Evolutionary conservation across 2,888 invertebrate species (phyloP).

Genomic region (Alitta virens): DNA sequence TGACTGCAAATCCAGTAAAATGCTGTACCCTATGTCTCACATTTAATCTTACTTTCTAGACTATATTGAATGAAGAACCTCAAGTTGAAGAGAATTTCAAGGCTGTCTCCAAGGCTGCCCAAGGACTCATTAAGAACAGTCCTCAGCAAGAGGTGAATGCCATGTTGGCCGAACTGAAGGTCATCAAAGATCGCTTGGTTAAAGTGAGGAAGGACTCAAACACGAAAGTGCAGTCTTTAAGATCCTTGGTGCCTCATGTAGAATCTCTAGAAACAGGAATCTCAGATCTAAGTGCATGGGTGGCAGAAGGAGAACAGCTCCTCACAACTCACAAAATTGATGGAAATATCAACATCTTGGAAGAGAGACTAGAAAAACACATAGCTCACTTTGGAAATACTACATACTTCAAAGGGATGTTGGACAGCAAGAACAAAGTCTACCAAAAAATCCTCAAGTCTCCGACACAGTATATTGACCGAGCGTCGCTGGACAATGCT

Average conservation of each 20-base stretch:
- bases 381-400: constrained; percentile 84
- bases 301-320: constrained; percentile 78
- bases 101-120: constrained; percentile 86
- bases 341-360: constrained; percentile 71
- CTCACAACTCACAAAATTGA: constrained; percentile 65
- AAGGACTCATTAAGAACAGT: constrained; percentile 83
- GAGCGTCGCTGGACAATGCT: constrained; percentile 65
- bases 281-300: constrained; percentile 81
- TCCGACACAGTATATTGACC: constrained; percentile 74
- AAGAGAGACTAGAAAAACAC: constrained; percentile 76
- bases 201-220: constrained; percentile 67
- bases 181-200: constrained; percentile 50
- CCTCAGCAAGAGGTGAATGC: constrained; percentile 86
- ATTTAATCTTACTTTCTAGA: constrained; percentile 60
- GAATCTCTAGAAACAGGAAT: constrained; percentile 86
- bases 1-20: no score
- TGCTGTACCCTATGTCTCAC: constrained; percentile 1
- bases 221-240: constrained; percentile 69
- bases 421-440: constrained; percentile 92
- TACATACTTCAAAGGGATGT: constrained; percentile 87
- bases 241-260: constrained; percentile 65
- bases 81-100: constrained; percentile 87
- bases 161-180: constrained; percentile 76
- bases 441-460: constrained; percentile 81
- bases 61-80: constrained; percentile 78